Conservation (phyloP, 2,797 vertebrate species). For the Hoplostethus atlanticus region DNA sequence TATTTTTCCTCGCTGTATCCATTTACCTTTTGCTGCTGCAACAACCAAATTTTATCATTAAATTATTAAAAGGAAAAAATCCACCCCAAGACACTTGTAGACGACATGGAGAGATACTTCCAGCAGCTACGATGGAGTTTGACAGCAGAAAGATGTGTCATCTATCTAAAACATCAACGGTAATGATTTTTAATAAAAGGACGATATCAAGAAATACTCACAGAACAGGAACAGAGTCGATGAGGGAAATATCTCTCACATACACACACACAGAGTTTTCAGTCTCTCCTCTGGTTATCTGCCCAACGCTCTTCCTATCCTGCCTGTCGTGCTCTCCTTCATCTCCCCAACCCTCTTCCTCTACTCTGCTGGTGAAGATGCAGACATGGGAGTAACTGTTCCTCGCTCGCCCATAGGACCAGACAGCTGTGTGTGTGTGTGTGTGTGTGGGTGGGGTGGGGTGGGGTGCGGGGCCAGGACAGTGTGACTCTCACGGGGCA, state of each 20-base stretch:
- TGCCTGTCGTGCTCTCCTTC: background rate
- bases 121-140: too few species aligned
- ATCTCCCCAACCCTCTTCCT: background rate
- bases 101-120: too few species aligned
- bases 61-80: too few species aligned
- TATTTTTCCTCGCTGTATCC: too few species aligned
- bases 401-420: background rate
- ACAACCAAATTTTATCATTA: too few species aligned
- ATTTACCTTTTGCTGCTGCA: too few species aligned
- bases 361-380: background rate
- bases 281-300: too few species aligned
- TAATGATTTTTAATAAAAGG: too few species aligned
- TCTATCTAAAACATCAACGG: too few species aligned
- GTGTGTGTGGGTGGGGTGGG: conserved; percentile 1
- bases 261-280: background rate
- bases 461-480: background rate
- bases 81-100: too few species aligned
- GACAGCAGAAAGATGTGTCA: too few species aligned
- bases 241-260: background rate
- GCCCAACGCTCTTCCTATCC: background rate
- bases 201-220: conserved; percentile 2
- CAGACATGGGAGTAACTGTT: background rate
- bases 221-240: background rate
- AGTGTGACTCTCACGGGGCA: conserved; percentile 38
- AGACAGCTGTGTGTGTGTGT: conserved; percentile 9